A percentile compares a stretch with the other conserved stretches of the same genome.
Conservation (phyloP, 2,888 invertebrate species). For the Aelia acuminata region DNA sequence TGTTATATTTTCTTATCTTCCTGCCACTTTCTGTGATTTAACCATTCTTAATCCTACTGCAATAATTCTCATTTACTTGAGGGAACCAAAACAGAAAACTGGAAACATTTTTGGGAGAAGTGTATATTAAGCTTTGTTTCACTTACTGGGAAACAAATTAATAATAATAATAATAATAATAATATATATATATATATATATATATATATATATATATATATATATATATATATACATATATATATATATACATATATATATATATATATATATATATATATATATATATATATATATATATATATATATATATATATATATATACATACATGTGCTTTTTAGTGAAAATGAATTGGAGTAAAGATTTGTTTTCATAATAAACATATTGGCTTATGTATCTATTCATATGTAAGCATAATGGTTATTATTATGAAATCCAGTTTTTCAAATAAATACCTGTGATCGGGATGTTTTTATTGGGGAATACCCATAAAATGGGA, state of each 20-base stretch:
- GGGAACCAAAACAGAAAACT: conserved; percentile 42
- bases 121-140: conserved; percentile 14
- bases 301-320: too few relatives aligned
- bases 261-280: too few relatives aligned
- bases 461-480: conserved; percentile 63
- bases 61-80: conserved; percentile 22
- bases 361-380: conserved; percentile 27
- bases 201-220: too few relatives aligned
- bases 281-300: too few relatives aligned
- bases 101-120: conserved; percentile 26
- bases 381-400: not conserved
- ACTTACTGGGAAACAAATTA: not conserved
- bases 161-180: not conserved
- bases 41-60: conserved; percentile 32
- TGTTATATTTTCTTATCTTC: conserved; percentile 49
- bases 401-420: conserved; percentile 20
- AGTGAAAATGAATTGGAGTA: not conserved
- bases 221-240: too few relatives aligned
- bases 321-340: conserved; percentile 19
- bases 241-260: too few relatives aligned
- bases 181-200: too few relatives aligned
- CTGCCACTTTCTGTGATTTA: conserved; percentile 58
- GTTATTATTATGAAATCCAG: conserved; percentile 44
- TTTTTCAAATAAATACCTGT: conserved; percentile 63
- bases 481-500: conserved; percentile 58